These are phyloP conservation scores for Aspidapion aeneum DNA, from an alignment of 2,888 invertebrate species.

Conservation along the genomic window DNA sequence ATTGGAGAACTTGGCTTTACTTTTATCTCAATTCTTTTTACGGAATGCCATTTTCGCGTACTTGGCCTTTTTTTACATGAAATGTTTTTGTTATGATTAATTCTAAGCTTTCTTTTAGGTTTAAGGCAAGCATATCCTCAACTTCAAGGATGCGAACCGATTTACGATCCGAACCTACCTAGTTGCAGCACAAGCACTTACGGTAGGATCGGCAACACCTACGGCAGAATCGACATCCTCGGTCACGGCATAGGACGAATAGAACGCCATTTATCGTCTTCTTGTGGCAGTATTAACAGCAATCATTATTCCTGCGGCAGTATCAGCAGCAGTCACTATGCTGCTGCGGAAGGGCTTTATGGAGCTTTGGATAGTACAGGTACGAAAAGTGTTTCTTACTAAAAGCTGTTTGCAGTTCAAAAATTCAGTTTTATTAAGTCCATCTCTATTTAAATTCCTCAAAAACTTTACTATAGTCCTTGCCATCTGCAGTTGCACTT, in stretches of 20 bases:
- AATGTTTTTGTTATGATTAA: too few species aligned
- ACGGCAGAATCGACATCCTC: constrained; percentile 55
- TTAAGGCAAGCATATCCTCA: background rate
- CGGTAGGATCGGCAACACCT: constrained; percentile 48
- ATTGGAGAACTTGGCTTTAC: too few species aligned
- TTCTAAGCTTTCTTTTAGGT: too few species aligned
- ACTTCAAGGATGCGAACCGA: constrained; percentile 27
- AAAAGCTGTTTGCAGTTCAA: too few species aligned
- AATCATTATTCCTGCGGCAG: constrained; percentile 49
- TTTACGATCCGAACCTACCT: constrained; percentile 37
- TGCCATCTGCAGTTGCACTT: too few species aligned
- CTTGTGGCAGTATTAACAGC: constrained; percentile 57
- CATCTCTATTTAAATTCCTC: too few species aligned
- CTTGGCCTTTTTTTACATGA: too few species aligned
- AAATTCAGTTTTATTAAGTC: too few species aligned
- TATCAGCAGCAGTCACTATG: constrained; percentile 22
- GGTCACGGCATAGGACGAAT: constrained; percentile 53
- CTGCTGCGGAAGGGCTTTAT: constrained; percentile 49
- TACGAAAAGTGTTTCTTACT: too few species aligned
- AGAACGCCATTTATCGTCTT: constrained; percentile 60
- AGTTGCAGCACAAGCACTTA: constrained; percentile 42
- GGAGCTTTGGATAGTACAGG: constrained; percentile 38
- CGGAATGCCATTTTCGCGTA: too few species aligned
- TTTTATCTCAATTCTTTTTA: too few species aligned
- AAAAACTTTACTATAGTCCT: too few species aligned